Evolutionary conservation across 2,113 vertebrate species (phyloP).

Genomic region (Butorides virescens): DNA sequence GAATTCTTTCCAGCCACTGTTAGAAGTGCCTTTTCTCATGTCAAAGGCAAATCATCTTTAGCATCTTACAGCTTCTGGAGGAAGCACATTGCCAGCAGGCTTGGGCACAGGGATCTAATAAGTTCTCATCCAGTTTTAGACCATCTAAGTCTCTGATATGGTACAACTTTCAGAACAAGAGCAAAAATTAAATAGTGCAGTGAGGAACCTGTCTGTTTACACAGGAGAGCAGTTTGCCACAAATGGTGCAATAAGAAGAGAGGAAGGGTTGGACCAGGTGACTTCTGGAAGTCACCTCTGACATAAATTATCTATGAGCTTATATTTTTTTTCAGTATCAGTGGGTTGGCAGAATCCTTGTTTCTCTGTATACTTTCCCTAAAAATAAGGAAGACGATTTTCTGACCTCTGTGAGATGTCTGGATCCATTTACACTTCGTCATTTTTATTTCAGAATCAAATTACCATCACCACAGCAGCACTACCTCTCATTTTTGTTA

Average conservation of each 20-base stretch:
- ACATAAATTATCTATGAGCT: neutral
- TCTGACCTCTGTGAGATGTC: neutral
- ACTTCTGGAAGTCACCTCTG: neutral
- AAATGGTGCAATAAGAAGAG: neutral
- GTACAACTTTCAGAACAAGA: neutral
- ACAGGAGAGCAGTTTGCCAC: neutral
- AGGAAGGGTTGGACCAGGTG: neutral
- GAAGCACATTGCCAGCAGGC: neutral
- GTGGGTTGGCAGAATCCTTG: neutral
- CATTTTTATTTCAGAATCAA: neutral
- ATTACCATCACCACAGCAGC: neutral
- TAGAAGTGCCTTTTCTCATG: neutral
- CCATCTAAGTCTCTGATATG: neutral
- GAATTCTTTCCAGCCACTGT: neutral
- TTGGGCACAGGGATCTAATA: neutral
- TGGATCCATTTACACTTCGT: neutral
- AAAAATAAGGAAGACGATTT: neutral
- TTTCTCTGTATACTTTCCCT: neutral
- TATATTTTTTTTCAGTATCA: neutral
- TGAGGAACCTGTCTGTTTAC: neutral
- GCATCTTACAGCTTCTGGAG: neutral
- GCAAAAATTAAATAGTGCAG: neutral
- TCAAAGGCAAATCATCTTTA: neutral
- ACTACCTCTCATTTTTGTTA: neutral
- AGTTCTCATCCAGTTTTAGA: neutral